Evolutionary conservation across 2,797 vertebrate species (phyloP).

Genomic region (Pangasius sanitwongsei): DNA sequence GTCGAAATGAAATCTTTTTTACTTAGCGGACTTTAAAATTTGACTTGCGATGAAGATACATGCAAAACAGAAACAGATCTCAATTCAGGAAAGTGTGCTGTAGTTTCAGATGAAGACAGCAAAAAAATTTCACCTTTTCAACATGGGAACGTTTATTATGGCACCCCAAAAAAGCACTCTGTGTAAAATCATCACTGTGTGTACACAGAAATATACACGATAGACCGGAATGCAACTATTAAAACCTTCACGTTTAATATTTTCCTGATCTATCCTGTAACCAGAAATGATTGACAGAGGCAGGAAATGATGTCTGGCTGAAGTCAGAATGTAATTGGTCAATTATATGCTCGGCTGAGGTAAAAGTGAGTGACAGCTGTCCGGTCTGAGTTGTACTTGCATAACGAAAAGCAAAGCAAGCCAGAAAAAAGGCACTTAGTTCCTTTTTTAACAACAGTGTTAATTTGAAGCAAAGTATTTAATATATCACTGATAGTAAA

Average conservation of each 20-base stretch:
- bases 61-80: neutral
- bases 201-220: neutral
- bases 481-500: conserved; percentile 41
- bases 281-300: neutral
- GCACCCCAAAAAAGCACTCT: neutral
- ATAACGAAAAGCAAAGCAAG: neutral
- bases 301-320: conserved; percentile 11
- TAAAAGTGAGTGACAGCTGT: conserved; percentile 12
- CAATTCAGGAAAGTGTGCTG: neutral
- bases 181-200: neutral
- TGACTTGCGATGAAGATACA: neutral
- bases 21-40: neutral
- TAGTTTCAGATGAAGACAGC: neutral
- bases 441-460: neutral
- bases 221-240: neutral
- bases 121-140: neutral
- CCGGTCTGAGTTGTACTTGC: neutral
- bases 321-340: conserved; percentile 26
- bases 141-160: neutral
- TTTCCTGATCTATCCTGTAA: neutral
- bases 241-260: conserved; percentile 10
- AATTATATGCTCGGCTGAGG: conserved; percentile 22
- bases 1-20: neutral
- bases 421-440: neutral
- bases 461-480: conserved; percentile 38